A percentile compares a stretch with the other conserved stretches of the same genome.
Conservation (phyloP, 1,140 invertebrate species). For the Camponotus pennsylvanicus region DNA sequence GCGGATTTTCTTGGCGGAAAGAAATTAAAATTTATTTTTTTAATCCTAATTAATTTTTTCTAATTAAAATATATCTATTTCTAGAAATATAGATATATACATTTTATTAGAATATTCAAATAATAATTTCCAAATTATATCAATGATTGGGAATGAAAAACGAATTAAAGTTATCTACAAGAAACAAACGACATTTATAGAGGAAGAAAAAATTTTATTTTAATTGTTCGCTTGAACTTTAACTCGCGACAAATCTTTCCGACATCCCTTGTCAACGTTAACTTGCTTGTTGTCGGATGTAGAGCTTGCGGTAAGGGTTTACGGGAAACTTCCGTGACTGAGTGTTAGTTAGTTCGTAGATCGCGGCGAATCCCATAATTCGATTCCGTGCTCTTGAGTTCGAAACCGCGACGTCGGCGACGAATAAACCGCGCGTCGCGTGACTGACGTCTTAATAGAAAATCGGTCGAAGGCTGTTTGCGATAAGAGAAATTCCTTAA, state of each 20-base stretch:
- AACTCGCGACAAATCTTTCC: slow-evolving; percentile 4
- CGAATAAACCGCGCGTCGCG: slow-evolving; percentile 9
- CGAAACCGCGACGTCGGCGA: slow-evolving; percentile 3
- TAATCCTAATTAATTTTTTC: neutral
- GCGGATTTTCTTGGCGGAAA: neutral
- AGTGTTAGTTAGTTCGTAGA: slow-evolving; percentile 23
- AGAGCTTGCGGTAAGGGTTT: neutral
- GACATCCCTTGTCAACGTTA: neutral
- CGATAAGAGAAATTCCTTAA: slow-evolving; percentile 21
- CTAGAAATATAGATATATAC: neutral
- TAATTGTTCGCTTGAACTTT: neutral
- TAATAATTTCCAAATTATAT: slow-evolving; percentile 1
- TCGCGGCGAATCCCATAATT: slow-evolving; percentile 14
- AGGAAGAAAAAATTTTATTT: neutral
- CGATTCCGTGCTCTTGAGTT: neutral
- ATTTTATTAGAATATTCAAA: neutral
- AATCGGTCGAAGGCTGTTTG: slow-evolving; percentile 13
- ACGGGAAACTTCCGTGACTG: neutral
- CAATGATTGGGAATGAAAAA: neutral
- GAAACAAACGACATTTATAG: neutral
- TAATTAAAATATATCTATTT: neutral
- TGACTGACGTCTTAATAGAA: slow-evolving; percentile 30
- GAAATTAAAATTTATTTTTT: neutral
- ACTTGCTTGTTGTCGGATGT: neutral
- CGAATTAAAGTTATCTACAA: neutral